Evolutionary conservation across 2,888 invertebrate genomes (phyloP), one percentile per base, ranked within the genome.

Genomic region (Eupithecia inturbata): DNA sequence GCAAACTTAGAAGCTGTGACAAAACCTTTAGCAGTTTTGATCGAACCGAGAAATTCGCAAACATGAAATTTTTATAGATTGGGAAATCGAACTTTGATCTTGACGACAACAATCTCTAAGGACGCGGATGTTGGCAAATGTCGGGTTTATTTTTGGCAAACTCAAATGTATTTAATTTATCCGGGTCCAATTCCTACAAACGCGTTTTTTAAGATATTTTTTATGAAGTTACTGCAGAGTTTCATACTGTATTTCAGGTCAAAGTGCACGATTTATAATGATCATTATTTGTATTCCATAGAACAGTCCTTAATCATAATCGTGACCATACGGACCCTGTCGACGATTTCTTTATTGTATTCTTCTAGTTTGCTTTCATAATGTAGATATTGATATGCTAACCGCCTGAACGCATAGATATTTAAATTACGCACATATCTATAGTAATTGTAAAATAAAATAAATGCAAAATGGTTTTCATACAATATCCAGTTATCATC

Each of bases 1-100:
- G 86, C 83, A 87, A 87, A 87, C 85, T 78, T 80, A 57, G 74
- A 72, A 70, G 81, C 82, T 83, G 83, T 86, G 81, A 83, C 81
- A 83, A 84, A 81, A 78, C 75, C 78, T 67, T 81, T 68, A 75
- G 68, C 67, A 73, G 74, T 68, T 76, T 66, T 71, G 33, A 78
- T 76, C 78, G 74, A 68, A 78, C 81, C 80, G 74, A 82, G 81
- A 85, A 84, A 85, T 83, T 83, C 71, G 77, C 81, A 79, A 83
- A 80, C 75, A 77, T 79, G 76, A 84, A 81, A 82, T 72, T 62
- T 75, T 57, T 57, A 77, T 67, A 74, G 70, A 71, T 69, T 68
- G 77, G 75, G 78, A 75, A 76, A 75, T 77, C 75, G 67, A 36
- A 76, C 64, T 60, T 70, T 73, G 76, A 77, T 79, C 64, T 77